phyloP scores from a whole-genome alignment of 2,797 vertebrate species.

The Nannoperca obscura region DNA sequence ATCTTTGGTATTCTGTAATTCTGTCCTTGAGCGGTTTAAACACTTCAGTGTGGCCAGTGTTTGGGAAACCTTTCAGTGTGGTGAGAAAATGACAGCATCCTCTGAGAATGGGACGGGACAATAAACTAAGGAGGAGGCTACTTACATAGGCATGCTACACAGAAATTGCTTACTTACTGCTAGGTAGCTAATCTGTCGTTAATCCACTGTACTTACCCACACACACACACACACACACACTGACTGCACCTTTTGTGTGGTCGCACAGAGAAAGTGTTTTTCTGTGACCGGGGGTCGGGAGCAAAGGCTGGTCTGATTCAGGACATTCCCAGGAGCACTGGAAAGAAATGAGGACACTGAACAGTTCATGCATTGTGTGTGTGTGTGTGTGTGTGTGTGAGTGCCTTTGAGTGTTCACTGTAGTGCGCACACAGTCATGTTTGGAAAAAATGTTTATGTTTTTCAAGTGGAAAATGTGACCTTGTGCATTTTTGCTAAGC shows the following conservation, averaged over 20 bases:
- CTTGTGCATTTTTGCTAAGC: conserved; percentile 21
- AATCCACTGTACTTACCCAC: conserved; percentile 74
- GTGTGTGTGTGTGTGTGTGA: conserved; percentile 36
- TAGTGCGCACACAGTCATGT: conserved; percentile 8
- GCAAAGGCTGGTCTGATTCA: conserved; percentile 72
- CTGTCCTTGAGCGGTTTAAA: conserved; percentile 52
- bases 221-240: conserved; percentile 65
- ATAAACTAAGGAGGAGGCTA: conserved; percentile 22
- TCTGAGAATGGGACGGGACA: conserved; percentile 62
- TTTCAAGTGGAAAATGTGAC: conserved; percentile 34
- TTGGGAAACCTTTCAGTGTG: conserved; percentile 53
- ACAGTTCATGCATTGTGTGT: conserved; percentile 67
- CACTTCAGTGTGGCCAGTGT: conserved; percentile 56
- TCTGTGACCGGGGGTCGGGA: conserved; percentile 58
- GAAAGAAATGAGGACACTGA: conserved; percentile 71
- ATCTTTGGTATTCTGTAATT: conserved; percentile 64
- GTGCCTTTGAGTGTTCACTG: conserved; percentile 13
- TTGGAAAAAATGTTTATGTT: background rate
- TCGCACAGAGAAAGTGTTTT: conserved; percentile 76
- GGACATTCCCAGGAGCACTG: conserved; percentile 75
- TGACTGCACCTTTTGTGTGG: conserved; percentile 81
- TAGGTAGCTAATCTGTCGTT: conserved; percentile 75
- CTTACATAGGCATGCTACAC: conserved; percentile 59
- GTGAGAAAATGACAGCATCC: conserved; percentile 77
- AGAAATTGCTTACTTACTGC: conserved; percentile 73